phyloP scores from a whole-genome alignment of 2,797 vertebrate species.

The Phyllotis vaccarum region DNA sequence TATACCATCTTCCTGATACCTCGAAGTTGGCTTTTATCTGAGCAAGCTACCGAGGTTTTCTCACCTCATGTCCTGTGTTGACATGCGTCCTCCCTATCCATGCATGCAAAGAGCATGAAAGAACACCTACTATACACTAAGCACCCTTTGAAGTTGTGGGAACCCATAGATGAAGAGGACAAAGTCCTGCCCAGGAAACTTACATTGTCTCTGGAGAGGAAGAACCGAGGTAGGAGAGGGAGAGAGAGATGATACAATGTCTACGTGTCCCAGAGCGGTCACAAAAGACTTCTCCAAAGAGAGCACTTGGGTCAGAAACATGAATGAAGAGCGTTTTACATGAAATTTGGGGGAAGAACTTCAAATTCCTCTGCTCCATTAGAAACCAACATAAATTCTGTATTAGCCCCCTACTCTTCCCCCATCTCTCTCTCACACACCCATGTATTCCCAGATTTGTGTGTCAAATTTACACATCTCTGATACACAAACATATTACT shows the following conservation, averaged over 20 bases:
- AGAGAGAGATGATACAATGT: not conserved
- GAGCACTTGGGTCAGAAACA: not conserved
- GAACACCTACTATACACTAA: not conserved
- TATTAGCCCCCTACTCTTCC: too few species aligned
- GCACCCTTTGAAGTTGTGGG: not conserved
- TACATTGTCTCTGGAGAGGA: not conserved
- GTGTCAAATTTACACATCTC: not conserved
- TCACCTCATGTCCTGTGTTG: not conserved
- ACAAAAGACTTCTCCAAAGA: constrained; percentile 13
- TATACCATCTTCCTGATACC: not conserved
- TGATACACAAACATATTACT: not conserved
- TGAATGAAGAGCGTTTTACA: not conserved
- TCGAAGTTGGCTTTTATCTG: not conserved
- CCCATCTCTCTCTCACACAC: not conserved
- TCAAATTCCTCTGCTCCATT: not conserved
- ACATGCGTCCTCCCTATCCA: too few species aligned
- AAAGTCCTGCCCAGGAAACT: not conserved
- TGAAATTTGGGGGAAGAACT: not conserved
- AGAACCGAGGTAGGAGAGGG: not conserved
- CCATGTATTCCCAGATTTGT: not conserved
- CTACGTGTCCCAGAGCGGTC: not conserved
- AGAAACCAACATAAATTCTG: not conserved
- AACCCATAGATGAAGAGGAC: not conserved
- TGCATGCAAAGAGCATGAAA: not conserved
- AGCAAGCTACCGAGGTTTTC: not conserved